Conservation (phyloP, 1,140 invertebrate species). For the Rhopalosiphum maidis region DNA sequence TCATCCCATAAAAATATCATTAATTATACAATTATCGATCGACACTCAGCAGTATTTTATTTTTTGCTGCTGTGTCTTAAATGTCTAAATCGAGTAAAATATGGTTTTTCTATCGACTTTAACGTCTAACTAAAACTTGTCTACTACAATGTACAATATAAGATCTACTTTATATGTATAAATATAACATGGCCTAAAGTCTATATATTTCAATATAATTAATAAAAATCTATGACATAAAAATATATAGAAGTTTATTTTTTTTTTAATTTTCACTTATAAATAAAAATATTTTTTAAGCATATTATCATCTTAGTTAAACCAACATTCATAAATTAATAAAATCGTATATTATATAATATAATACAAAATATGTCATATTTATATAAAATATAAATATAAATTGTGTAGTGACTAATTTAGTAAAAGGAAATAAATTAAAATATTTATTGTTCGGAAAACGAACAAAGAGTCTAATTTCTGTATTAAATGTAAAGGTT, state of each 20-base stretch:
- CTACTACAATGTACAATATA: background rate
- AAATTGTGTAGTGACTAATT: background rate
- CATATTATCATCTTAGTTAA: background rate
- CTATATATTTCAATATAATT: background rate
- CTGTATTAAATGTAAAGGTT: background rate
- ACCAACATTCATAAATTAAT: background rate
- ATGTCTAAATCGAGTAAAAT: constrained; percentile 28
- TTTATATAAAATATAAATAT: background rate
- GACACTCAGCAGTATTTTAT: background rate
- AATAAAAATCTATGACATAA: background rate
- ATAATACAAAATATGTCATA: background rate
- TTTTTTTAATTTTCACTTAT: background rate
- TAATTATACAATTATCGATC: constrained; percentile 1
- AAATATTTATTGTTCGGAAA: background rate
- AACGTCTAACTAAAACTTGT: constrained; percentile 15
- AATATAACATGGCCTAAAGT: background rate
- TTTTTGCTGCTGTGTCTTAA: background rate
- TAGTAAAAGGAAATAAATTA: background rate
- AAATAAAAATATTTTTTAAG: background rate
- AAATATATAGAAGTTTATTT: background rate
- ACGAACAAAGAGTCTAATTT: background rate
- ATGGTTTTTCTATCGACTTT: constrained; percentile 17
- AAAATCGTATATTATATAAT: background rate
- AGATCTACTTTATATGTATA: background rate
- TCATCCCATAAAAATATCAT: background rate